Conservation (phyloP, 2,888 invertebrate genomes). For the Clivina fossor region DNA sequence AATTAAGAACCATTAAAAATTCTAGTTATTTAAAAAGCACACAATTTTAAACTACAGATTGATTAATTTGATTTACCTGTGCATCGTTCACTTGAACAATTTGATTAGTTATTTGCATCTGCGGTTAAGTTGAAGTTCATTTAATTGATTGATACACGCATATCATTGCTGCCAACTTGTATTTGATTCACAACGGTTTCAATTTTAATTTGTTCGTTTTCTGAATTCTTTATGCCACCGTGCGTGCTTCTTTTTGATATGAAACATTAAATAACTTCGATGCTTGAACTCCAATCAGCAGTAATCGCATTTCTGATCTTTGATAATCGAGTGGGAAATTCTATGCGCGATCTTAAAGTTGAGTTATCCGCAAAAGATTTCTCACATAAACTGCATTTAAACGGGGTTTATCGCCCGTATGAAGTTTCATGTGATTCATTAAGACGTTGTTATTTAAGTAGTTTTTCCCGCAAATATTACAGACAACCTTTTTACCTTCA, state of each 20-base stretch:
- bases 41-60: too few relatives aligned
- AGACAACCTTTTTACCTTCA: slow-evolving; percentile 33
- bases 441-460: slow-evolving; percentile 17
- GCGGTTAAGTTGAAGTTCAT: too few relatives aligned
- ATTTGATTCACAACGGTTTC: too few relatives aligned
- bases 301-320: slow-evolving; percentile 21
- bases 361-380: slow-evolving; percentile 25
- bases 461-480: slow-evolving; percentile 27
- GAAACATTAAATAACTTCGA: slow-evolving; percentile 24
- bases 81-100: too few relatives aligned
- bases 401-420: slow-evolving; percentile 28
- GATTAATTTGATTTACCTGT: too few relatives aligned
- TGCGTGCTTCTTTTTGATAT: slow-evolving; percentile 29
- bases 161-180: too few relatives aligned
- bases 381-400: slow-evolving; percentile 25
- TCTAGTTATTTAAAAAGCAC: too few relatives aligned
- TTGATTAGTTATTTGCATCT: too few relatives aligned
- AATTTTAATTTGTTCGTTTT: not conserved
- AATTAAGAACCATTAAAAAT: too few relatives aligned
- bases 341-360: slow-evolving; percentile 16
- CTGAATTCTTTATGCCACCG: not conserved
- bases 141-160: too few relatives aligned
- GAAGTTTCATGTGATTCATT: slow-evolving; percentile 25
- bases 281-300: slow-evolving; percentile 26
- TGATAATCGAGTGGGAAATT: slow-evolving; percentile 21